phyloP scores from a whole-genome alignment of 2,113 vertebrate species.

The Ictidomys tridecemlineatus region DNA sequence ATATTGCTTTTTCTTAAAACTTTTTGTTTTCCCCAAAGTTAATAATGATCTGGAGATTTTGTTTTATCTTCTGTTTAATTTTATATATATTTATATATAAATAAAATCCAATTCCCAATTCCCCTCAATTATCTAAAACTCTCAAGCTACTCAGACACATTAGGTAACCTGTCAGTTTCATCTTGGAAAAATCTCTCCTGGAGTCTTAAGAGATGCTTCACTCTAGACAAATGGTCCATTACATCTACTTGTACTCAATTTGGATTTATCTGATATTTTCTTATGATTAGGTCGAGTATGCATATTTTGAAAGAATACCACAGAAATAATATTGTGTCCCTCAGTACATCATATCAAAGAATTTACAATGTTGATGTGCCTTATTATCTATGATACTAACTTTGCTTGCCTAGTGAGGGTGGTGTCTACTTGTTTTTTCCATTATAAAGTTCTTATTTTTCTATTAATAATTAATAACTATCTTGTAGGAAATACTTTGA shows the following conservation, averaged over 20 bases:
- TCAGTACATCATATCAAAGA: not conserved
- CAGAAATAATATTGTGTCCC: not conserved
- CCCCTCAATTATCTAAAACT: not conserved
- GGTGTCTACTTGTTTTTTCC: not conserved
- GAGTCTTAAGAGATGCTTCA: not conserved
- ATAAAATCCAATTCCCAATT: not conserved
- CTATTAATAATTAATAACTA: slow-evolving; percentile 23
- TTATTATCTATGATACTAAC: not conserved
- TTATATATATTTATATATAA: not conserved
- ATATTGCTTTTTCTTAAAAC: not conserved
- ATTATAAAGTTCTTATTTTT: slow-evolving; percentile 14
- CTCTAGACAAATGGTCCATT: not conserved
- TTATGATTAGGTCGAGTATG: not conserved
- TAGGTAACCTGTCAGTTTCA: not conserved
- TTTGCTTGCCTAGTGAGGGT: not conserved
- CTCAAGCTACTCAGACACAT: not conserved
- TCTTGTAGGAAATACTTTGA: not conserved
- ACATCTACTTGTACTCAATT: not conserved
- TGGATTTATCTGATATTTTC: not conserved
- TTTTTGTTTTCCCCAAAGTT: not conserved
- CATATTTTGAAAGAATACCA: not conserved
- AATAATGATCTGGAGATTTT: not conserved
- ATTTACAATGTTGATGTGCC: not conserved
- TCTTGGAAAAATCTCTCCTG: not conserved
- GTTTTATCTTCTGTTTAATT: not conserved